A percentile compares a stretch with the other conserved stretches of the same genome.
phyloP scores from a whole-genome alignment of 2,888 invertebrate genomes.

The Hermodice carunculata region DNA sequence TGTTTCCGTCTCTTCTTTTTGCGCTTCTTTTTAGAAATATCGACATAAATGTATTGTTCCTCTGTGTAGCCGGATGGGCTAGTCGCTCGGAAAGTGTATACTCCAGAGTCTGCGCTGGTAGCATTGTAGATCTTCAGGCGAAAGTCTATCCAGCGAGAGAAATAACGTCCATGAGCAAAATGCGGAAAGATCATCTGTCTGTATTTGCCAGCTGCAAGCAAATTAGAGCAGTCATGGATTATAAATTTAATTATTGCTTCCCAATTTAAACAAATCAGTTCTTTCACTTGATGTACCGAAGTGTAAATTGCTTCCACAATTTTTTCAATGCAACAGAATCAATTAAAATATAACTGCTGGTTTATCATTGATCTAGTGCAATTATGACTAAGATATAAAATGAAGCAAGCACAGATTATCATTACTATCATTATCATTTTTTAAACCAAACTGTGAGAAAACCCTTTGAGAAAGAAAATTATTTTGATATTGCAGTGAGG shows the following conservation, averaged over 20 bases:
- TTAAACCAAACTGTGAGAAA: too few relatives aligned
- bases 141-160: constrained; percentile 40
- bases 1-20: constrained; percentile 17
- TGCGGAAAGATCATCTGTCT: constrained; percentile 33
- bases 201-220: constrained; percentile 18
- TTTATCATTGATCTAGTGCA: too few relatives aligned
- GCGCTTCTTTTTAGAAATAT: constrained; percentile 30
- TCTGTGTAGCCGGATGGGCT: constrained; percentile 21
- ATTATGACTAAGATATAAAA: too few relatives aligned
- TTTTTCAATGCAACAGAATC: too few relatives aligned
- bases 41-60: constrained; percentile 35
- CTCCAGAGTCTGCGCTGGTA: constrained; percentile 32
- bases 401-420: too few relatives aligned
- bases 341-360: too few relatives aligned
- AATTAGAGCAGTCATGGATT: background rate
- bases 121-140: constrained; percentile 38
- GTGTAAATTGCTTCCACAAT: too few relatives aligned
- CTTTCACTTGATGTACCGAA: background rate
- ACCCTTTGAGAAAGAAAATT: too few relatives aligned
- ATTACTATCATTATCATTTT: too few relatives aligned
- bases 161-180: constrained; percentile 30
- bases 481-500: too few relatives aligned
- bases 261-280: background rate
- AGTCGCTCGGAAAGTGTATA: constrained; percentile 35
- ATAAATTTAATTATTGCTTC: background rate